Conservation (phyloP, 1,140 invertebrate species). For the Drosophila dunni region DNA sequence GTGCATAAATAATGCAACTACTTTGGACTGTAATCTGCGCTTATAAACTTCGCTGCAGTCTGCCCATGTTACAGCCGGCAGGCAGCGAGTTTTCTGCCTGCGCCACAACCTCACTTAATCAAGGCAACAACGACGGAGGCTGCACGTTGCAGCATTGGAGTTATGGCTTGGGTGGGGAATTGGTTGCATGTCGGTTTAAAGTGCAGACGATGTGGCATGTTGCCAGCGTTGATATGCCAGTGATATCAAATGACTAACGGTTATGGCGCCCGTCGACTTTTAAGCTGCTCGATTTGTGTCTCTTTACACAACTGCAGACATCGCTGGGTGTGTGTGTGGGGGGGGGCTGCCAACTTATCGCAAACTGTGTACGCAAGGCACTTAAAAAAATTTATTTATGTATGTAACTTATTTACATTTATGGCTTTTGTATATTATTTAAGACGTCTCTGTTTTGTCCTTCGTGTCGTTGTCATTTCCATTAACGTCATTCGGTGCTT, state of each 20-base stretch:
- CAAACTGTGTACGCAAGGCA: neutral
- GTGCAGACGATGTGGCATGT: constrained; percentile 14
- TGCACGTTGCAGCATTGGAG: neutral
- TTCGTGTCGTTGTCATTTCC: neutral
- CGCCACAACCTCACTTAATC: neutral
- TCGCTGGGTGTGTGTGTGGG: neutral
- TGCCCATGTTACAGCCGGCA: neutral
- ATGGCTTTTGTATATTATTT: too few relatives aligned
- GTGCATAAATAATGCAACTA: constrained; percentile 20
- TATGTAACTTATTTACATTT: too few relatives aligned
- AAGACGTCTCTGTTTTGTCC: too few relatives aligned
- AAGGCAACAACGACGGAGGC: neutral
- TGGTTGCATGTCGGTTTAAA: constrained; percentile 2
- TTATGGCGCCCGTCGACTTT: constrained; percentile 25
- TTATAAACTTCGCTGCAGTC: constrained; percentile 27
- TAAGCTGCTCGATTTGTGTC: constrained; percentile 13
- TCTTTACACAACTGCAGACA: neutral
- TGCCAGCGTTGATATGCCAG: constrained; percentile 11
- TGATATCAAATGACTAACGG: constrained; percentile 32
- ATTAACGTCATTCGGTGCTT: neutral
- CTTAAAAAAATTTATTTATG: neutral
- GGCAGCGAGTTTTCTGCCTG: neutral
- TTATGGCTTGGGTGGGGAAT: neutral
- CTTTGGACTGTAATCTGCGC: constrained; percentile 44
- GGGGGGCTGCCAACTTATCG: neutral